phyloP scores from a whole-genome alignment of 1,140 invertebrate species.

The Eurosta solidaginis region DNA sequence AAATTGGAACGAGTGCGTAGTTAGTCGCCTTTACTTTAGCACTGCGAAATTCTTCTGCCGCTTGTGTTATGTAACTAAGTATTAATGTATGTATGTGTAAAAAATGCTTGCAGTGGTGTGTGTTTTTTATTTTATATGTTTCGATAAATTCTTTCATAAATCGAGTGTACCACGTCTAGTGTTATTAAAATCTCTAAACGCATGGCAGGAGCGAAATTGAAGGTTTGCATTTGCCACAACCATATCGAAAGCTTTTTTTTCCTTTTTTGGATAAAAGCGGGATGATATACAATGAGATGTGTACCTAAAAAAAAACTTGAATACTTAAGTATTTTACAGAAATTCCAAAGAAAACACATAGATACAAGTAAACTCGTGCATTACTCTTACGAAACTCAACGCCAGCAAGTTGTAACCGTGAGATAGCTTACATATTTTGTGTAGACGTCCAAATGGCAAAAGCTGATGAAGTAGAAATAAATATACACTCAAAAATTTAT shows the following conservation, averaged over 20 bases:
- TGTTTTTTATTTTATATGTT: background rate
- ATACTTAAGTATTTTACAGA: background rate
- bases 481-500: background rate
- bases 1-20: too few species aligned
- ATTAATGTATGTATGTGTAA: background rate
- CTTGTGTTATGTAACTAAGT: background rate
- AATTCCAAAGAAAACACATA: background rate
- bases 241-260: background rate
- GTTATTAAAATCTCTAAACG: background rate
- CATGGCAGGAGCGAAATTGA: background rate
- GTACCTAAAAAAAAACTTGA: background rate
- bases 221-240: background rate
- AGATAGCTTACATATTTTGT: background rate
- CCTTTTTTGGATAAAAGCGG: too few species aligned
- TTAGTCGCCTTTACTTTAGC: too few species aligned
- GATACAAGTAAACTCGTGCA: background rate
- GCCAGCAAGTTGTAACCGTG: background rate
- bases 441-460: background rate
- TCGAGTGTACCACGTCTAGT: slow-evolving; percentile 15
- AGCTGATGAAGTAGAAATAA: background rate
- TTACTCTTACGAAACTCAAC: background rate
- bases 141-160: slow-evolving; percentile 23
- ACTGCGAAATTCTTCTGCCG: too few species aligned
- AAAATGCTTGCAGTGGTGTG: too few species aligned
- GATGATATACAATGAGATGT: too few species aligned